Evolutionary conservation across 1,140 invertebrate genomes (phyloP), one percentile per base, ranked within the genome.

Genomic region (Batillaria attramentaria): DNA sequence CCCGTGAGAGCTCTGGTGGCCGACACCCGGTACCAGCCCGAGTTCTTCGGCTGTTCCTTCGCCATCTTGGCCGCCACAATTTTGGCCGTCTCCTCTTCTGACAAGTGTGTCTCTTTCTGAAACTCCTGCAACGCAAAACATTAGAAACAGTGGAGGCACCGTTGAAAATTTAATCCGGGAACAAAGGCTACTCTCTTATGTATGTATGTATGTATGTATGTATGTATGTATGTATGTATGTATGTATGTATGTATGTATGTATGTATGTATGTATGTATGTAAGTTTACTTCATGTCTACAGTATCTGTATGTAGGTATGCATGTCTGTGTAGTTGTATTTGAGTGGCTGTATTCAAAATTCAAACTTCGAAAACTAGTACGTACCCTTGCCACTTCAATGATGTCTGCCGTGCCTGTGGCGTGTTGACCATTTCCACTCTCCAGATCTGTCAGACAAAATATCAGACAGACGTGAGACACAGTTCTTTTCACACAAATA

Each of bases 1-100:
- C 93, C 93, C 3, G 93, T 92, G 33, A 94, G 83, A 13, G 87
- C 87, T 35, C 93, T 83, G 3, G 93, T 92, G 35, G 93, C 93
- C 35, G 93, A 92, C 62, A 94, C 93, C 28, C 93, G 88, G 87
- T 94, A 94, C 93, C 93, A 94, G 79, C 93, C 90, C 18, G 92
- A 88, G 31, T 91, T 92, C 79, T 94, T 93, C 1, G 91, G 91
- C 81, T 92, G 91, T 10, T 91, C 88, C 80, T 93, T 91, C 20
- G 92, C 89, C 10, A 94, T 82, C 82, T 92, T 93, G 28, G 91
- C 92, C 3, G 93, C 93, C 28, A 93, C 93, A n/a, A 94, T 86
- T 72, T 92, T 90, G 24, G 93, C 93, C 24, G 93, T 93, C 79
- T 94, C 93, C 79, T 93, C 93, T 77, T 94, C 93, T 8, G 91